Evolutionary conservation across 1,140 invertebrate species (phyloP).

Genomic region (Chironomus striatipennis): DNA sequence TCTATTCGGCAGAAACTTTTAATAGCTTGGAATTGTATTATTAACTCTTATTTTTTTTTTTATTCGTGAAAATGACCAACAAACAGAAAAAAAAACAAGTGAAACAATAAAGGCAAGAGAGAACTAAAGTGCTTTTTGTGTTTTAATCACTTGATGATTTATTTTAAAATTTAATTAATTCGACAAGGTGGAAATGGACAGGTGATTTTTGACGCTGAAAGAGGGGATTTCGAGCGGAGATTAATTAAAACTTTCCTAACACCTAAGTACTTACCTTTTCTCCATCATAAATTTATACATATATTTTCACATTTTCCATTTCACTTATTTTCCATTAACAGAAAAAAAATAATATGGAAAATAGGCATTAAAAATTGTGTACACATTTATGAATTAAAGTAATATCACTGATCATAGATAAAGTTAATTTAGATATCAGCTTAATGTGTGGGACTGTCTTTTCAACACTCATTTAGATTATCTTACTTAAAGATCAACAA

Average conservation of each 20-base stretch:
- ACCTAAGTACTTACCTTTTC: conserved; percentile 9
- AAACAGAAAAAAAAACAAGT: neutral
- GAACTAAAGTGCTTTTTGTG: neutral
- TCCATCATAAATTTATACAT: neutral
- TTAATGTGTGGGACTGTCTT: no score
- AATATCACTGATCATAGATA: conserved; percentile 8
- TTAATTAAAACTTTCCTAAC: conserved; percentile 23
- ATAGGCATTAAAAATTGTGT: neutral
- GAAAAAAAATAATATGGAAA: no score
- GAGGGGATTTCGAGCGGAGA: neutral
- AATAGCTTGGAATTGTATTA: neutral
- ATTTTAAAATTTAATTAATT: conserved; percentile 22
- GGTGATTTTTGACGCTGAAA: conserved; percentile 2
- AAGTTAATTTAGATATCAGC: conserved; percentile 14
- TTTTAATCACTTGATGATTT: conserved; percentile 21
- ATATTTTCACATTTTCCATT: no score
- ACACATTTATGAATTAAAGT: neutral
- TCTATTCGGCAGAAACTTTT: neutral
- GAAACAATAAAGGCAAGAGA: neutral
- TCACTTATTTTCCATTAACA: no score
- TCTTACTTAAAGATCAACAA: no score
- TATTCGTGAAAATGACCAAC: neutral
- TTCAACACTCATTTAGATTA: no score
- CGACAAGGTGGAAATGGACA: conserved; percentile 23
- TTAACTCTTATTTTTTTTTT: no score